These are phyloP conservation scores for Homarus gammarus DNA, from an alignment of 2,888 invertebrate species.

Conservation along the genomic window DNA sequence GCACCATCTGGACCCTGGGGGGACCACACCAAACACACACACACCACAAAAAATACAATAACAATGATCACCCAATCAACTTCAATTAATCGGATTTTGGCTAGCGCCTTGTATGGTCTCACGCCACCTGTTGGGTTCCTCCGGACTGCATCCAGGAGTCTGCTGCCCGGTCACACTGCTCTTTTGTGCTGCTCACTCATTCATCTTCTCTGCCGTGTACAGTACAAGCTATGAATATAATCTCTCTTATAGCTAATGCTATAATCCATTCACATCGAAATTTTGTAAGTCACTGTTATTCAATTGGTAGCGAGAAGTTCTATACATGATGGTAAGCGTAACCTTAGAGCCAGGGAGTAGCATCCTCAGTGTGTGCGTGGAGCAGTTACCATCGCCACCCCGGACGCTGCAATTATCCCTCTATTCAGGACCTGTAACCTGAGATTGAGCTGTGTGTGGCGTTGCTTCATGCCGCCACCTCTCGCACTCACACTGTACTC, in stretches of 20 bases:
- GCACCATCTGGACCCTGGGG: constrained; percentile 45
- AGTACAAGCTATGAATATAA: too few species aligned
- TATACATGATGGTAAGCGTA: not conserved
- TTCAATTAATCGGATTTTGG: constrained; percentile 70
- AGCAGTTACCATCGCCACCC: not conserved
- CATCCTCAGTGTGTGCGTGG: not conserved
- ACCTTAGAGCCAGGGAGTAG: not conserved
- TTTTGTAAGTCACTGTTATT: too few species aligned
- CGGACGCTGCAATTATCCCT: constrained; percentile 39
- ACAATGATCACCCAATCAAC: constrained; percentile 61
- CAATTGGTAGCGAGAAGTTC: too few species aligned
- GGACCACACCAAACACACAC: constrained; percentile 15
- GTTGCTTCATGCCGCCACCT: not conserved
- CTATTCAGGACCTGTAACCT: constrained; percentile 48
- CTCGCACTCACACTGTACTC: too few species aligned
- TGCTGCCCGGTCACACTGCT: not conserved
- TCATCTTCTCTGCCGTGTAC: not conserved
- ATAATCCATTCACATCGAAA: too few species aligned
- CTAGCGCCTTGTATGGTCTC: constrained; percentile 17
- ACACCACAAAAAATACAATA: constrained; percentile 50
- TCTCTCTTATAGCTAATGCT: too few species aligned
- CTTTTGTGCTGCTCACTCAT: not conserved
- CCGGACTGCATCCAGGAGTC: not conserved
- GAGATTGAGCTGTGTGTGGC: constrained; percentile 7
- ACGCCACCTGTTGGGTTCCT: constrained; percentile 21